These are phyloP conservation scores for Phyllostomus hastatus DNA, from an alignment of 2,113 vertebrate species.

Conservation along the genomic window DNA sequence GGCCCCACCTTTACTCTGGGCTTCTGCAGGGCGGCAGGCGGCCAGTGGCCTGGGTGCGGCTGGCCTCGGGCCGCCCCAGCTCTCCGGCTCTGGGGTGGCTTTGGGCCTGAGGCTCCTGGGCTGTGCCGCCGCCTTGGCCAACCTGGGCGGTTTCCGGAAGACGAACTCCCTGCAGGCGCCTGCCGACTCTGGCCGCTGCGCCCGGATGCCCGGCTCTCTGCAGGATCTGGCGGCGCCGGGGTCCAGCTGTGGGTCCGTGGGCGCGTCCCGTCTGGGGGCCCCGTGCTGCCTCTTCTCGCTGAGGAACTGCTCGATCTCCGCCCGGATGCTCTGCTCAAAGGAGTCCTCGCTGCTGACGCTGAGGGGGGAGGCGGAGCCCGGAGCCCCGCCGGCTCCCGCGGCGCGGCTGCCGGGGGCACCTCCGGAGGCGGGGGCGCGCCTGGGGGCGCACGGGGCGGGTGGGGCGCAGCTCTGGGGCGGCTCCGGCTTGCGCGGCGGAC, in stretches of 20 bases:
- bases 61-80: background rate
- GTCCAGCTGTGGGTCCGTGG: background rate
- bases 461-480: conserved; percentile 2
- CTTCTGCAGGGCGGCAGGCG: conserved; percentile 20
- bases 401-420: conserved; percentile 46
- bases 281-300: conserved; percentile 81
- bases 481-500: conserved; percentile 49
- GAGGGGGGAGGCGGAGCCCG: conserved; percentile 79
- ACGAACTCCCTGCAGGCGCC: conserved; percentile 67
- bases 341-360: conserved; percentile 86
- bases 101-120: conserved; percentile 56
- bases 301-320: conserved; percentile 85
- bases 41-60: background rate
- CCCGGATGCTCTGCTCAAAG: conserved; percentile 85
- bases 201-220: conserved; percentile 63
- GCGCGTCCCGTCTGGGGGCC: background rate
- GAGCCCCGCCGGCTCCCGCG: background rate
- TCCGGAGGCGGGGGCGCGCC: conserved; percentile 34
- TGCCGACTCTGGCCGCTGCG: conserved; percentile 61
- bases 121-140: background rate
- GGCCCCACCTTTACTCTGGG: background rate
- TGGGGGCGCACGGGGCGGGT: conserved; percentile 26
- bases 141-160: conserved; percentile 69
- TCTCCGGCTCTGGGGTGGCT: background rate
- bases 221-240: conserved; percentile 64